Evolutionary conservation across 2,888 invertebrate species (phyloP).

Genomic region (Blomia tropicalis): DNA sequence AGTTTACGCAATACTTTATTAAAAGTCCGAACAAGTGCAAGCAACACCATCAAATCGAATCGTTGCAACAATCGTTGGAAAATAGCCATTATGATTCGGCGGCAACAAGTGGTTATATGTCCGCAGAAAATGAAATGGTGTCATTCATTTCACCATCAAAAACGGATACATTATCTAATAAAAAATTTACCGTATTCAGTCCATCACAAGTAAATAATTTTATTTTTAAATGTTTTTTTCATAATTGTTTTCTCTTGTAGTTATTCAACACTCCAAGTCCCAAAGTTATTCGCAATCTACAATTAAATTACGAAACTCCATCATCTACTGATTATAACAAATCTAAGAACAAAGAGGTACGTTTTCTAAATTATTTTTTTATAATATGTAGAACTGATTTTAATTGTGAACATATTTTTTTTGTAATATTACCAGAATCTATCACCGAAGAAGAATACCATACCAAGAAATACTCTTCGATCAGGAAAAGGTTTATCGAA

Average conservation of each 20-base stretch:
- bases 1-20: neutral
- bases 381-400: neutral
- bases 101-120: neutral
- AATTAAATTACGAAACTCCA: slow-evolving; percentile 1
- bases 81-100: neutral
- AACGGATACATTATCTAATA: neutral
- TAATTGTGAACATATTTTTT: neutral
- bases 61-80: neutral
- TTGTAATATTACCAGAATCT: neutral
- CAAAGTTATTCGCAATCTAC: neutral
- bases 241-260: neutral
- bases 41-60: neutral
- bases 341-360: slow-evolving; percentile 21
- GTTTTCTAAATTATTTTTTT: neutral
- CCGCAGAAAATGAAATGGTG: neutral
- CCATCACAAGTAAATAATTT: neutral
- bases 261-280: slow-evolving; percentile 1
- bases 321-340: neutral
- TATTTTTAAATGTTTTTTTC: neutral
- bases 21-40: neutral
- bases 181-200: neutral
- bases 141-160: slow-evolving; percentile 5
- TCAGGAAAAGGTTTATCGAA: neutral
- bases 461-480: neutral
- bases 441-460: neutral